Base-by-base conservation (phyloP, 1,140 invertebrate species). In the Rhyacophila brunnea region DNA sequence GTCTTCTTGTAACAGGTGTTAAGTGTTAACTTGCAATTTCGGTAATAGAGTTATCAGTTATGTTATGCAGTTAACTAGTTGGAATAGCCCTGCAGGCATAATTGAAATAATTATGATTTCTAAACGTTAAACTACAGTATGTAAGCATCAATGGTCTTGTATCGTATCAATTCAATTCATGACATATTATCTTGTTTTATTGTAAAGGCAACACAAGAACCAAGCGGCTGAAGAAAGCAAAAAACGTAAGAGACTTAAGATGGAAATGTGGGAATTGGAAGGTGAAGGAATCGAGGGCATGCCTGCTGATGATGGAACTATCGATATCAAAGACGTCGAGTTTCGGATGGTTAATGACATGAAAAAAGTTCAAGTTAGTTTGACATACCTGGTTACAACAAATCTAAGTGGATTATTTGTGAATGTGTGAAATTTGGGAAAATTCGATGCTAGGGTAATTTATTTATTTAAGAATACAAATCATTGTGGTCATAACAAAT, bases 291-390 rank as follows among this genome's bases (percentile, higher is more conserved):
- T 75, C 32, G 75, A 77, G 13, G 78, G 85, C 23, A 72, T 79
- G 1, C 84, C 86, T 28, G 74, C 83, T 4, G 79, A 83, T 34
- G 81, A 84, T 47, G 80, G 80, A 7, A 75, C 79, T 50, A 80
- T 89, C 14, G 92, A 98, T 72, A 90, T 97, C 32, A 86, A 91
- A 65, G 94, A 98, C 73, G 84, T 98, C n/a, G 93, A 97, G 73
- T 93, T 93, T 75, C 79, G 91, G 23, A 80, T 95, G 69, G 87
- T 77, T 34, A 86, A 91, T 69, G 87, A 91, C 72, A 76, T 80
- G 2, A 77, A 71, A n/a, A 82, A 90, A 72, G 81, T 92, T 42
- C 76, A 81, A 53, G 78, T 81, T 68, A 59, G 50, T 35, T 17
- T 43, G n/a, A n/a, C n/a, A n/a, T n/a, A n/a, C n/a, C n/a, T n/a